Evolutionary conservation across 2,888 invertebrate genomes (phyloP).

Genomic region (Phlogophora meticulosa): DNA sequence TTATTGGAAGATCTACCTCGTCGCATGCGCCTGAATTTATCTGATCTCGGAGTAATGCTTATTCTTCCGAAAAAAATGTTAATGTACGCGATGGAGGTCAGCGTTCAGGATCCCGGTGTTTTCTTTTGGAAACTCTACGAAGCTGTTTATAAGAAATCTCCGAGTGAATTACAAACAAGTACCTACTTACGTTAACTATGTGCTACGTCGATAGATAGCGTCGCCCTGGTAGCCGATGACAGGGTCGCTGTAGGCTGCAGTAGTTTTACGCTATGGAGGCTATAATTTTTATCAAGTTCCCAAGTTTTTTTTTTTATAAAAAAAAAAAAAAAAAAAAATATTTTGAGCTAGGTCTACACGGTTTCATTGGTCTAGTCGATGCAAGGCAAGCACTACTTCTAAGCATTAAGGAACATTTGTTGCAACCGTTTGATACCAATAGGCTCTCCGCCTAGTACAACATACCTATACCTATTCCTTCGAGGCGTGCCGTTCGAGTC

Average conservation of each 20-base stretch:
- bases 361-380: no score
- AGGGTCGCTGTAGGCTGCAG: constrained; percentile 4
- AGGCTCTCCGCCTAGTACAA: background rate
- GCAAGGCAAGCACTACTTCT: no score
- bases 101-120: constrained; percentile 82
- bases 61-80: constrained; percentile 74
- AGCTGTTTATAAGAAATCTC: constrained; percentile 78
- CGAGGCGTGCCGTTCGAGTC: no score
- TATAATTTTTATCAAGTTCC: no score
- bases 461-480: background rate
- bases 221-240: background rate
- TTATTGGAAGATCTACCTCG: constrained; percentile 82
- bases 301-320: no score
- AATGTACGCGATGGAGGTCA: constrained; percentile 79
- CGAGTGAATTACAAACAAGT: constrained; percentile 73
- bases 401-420: background rate
- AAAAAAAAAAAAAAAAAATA: no score
- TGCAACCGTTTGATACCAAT: no score
- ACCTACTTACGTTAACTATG: constrained; percentile 7
- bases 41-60: constrained; percentile 80
- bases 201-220: background rate
- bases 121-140: constrained; percentile 86
- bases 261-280: no score
- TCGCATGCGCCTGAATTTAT: constrained; percentile 76
- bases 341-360: background rate